A percentile compares a stretch with the other conserved stretches of the same genome.
Conservation (phyloP, 2,797 vertebrate genomes). For the Cynodonichthys magdalenae region DNA sequence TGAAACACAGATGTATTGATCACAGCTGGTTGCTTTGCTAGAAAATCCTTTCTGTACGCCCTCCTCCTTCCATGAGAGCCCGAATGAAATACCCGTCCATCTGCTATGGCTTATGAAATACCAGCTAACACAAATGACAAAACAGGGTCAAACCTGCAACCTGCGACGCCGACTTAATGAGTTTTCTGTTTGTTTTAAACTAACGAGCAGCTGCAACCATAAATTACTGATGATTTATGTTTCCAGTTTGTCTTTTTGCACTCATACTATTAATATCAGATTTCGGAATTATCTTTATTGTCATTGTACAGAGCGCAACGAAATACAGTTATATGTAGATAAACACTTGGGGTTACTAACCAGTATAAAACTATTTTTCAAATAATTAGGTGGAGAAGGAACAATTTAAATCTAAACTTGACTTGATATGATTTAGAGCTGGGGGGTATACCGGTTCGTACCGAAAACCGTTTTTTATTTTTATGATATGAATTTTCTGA, state of each 20-base stretch:
- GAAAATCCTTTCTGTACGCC: constrained; percentile 30
- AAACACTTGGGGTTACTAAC: too few relatives aligned
- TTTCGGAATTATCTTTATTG: too few relatives aligned
- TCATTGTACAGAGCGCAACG: too few relatives aligned
- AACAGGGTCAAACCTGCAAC: constrained; percentile 28
- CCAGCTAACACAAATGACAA: constrained; percentile 51
- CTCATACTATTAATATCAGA: too few relatives aligned
- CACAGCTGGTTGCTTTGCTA: constrained; percentile 39
- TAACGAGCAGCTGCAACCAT: constrained; percentile 13
- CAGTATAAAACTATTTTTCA: too few relatives aligned
- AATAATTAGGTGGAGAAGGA: too few relatives aligned
- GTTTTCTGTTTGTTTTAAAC: constrained; percentile 41
- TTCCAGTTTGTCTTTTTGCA: background rate
- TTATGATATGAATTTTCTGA: too few relatives aligned
- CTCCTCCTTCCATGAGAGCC: constrained; percentile 12
- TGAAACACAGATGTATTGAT: constrained; percentile 26
- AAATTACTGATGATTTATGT: background rate
- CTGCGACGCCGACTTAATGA: constrained; percentile 41
- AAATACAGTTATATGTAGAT: too few relatives aligned
- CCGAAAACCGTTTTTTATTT: too few relatives aligned
- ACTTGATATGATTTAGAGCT: too few relatives aligned
- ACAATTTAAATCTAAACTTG: too few relatives aligned
- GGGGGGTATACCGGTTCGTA: too few relatives aligned
- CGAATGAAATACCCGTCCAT: constrained; percentile 49
- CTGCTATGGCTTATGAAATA: constrained; percentile 50